A percentile compares a stretch with the other conserved stretches of the same genome.
phyloP scores from a whole-genome alignment of 2,888 invertebrate species.

The Ophion costatus region DNA sequence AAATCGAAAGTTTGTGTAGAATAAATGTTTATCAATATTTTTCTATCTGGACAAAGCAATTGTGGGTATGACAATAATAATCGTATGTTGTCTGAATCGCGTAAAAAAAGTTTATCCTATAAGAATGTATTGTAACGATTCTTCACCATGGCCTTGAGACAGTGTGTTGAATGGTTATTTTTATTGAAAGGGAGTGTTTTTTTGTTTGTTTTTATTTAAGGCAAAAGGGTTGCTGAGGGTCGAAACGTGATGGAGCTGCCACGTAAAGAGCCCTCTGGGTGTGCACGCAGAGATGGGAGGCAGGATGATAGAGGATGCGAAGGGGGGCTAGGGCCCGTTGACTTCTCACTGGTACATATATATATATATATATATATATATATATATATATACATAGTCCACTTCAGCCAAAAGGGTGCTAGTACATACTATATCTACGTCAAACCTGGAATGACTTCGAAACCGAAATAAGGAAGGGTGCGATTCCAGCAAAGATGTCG shows the following conservation, averaged over 20 bases:
- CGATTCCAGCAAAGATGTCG: constrained; percentile 9
- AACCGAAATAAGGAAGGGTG: constrained; percentile 23
- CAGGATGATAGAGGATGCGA: constrained; percentile 8
- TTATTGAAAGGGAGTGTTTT: no score
- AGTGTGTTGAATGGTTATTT: no score
- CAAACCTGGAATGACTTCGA: constrained; percentile 40
- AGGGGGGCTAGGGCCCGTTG: constrained; percentile 25
- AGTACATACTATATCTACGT: constrained; percentile 21
- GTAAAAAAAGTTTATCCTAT: no score
- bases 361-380: neutral
- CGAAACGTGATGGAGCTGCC: constrained; percentile 11
- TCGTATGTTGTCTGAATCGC: no score
- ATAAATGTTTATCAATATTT: no score
- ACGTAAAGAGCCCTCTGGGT: constrained; percentile 2
- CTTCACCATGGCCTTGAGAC: no score
- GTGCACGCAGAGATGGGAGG: constrained; percentile 7
- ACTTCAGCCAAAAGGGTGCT: constrained; percentile 23
- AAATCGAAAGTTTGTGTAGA: no score
- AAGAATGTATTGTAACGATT: no score
- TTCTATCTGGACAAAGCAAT: no score
- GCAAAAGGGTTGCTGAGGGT: neutral
- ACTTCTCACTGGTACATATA: constrained; percentile 31
- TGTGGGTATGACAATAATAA: no score
- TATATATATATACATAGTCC: neutral
- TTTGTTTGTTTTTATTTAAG: no score